A percentile compares a stretch with the other conserved stretches of the same genome.
These are phyloP conservation scores for Drosophila malerkotliana DNA, from an alignment of 1,140 invertebrate genomes.

Conservation along the genomic window DNA sequence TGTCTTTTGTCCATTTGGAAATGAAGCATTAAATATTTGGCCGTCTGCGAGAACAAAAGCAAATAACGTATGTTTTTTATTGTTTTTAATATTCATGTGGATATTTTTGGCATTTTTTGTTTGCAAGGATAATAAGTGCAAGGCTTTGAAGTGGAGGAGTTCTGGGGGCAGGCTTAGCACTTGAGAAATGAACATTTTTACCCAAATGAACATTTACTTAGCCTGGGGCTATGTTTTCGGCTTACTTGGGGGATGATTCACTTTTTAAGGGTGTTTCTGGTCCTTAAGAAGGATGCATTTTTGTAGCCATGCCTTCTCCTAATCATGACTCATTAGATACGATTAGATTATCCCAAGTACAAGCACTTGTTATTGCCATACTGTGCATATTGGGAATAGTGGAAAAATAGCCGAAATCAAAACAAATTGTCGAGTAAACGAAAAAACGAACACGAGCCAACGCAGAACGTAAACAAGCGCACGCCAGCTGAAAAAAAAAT, in stretches of 20 bases:
- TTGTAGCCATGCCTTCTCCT: slow-evolving; percentile 4
- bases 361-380: slow-evolving; percentile 44
- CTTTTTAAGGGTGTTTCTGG: not conserved
- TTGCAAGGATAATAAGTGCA: slow-evolving; percentile 5
- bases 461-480: slow-evolving; percentile 68
- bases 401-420: slow-evolving; percentile 40
- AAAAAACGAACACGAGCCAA: slow-evolving; percentile 29
- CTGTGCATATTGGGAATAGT: slow-evolving; percentile 28
- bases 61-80: slow-evolving; percentile 75
- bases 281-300: slow-evolving; percentile 1
- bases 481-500: slow-evolving; percentile 8
- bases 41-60: slow-evolving; percentile 58
- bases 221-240: slow-evolving; percentile 49
- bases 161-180: slow-evolving; percentile 31
- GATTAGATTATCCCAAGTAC: slow-evolving; percentile 30
- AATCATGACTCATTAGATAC: not conserved
- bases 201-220: slow-evolving; percentile 74
- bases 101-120: slow-evolving; percentile 5
- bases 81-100: slow-evolving; percentile 76
- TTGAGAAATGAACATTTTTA: slow-evolving; percentile 79
- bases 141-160: slow-evolving; percentile 4
- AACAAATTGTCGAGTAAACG: slow-evolving; percentile 49
- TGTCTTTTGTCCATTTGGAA: slow-evolving; percentile 49
- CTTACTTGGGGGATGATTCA: not conserved
- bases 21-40: slow-evolving; percentile 80